phyloP scores from a whole-genome alignment of 2,113 vertebrate species.

The Xyliphius kryptos region DNA sequence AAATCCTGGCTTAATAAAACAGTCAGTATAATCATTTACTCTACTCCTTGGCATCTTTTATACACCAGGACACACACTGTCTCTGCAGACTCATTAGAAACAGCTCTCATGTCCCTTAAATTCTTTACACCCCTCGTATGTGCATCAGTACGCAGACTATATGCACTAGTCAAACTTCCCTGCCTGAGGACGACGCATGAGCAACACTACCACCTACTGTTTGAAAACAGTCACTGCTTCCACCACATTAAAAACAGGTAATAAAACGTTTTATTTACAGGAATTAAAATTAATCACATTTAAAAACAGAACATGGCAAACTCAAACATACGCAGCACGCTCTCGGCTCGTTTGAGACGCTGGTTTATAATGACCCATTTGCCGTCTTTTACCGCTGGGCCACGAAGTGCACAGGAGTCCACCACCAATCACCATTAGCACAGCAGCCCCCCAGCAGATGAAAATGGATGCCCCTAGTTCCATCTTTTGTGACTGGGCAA shows the following conservation, averaged over 20 bases:
- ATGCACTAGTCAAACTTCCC: too few species aligned
- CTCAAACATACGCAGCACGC: conserved; percentile 20
- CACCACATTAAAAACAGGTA: not conserved
- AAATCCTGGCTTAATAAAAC: too few species aligned
- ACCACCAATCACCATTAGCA: conserved; percentile 69
- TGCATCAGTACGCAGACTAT: too few species aligned
- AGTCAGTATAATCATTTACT: too few species aligned
- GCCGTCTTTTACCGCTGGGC: conserved; percentile 48
- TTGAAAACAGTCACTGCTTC: not conserved
- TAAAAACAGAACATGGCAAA: not conserved
- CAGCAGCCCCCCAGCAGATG: conserved; percentile 68
- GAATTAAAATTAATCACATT: not conserved
- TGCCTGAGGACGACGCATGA: too few species aligned
- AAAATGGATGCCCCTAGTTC: conserved; percentile 70
- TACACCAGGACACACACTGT: too few species aligned
- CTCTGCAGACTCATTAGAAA: too few species aligned
- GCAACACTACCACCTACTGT: conserved; percentile 21
- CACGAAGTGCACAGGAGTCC: conserved; percentile 71
- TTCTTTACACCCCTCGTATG: too few species aligned
- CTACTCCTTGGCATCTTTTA: too few species aligned
- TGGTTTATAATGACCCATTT: conserved; percentile 7
- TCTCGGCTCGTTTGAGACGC: conserved; percentile 9
- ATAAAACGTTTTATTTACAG: conserved; percentile 26
- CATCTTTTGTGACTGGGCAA: conserved; percentile 62
- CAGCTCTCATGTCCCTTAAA: too few species aligned